Evolutionary conservation across 1,140 invertebrate species (phyloP), one percentile per base, ranked within the genome.

Genomic region (Cyrtorhinus lividipennis): DNA sequence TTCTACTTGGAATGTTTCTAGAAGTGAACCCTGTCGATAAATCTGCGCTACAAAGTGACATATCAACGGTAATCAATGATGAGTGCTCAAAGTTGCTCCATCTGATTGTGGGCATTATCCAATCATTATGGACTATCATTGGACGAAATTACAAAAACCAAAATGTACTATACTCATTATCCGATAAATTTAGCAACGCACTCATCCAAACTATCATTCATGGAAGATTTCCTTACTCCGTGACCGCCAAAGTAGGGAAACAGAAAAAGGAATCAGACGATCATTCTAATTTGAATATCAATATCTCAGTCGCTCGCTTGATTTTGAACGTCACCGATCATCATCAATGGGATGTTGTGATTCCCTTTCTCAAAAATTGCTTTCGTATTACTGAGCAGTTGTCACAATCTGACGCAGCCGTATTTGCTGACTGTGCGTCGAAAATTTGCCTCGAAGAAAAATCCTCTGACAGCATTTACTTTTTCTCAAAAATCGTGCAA

Each of bases 401-500:
- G 8, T 53, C 48, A 5, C 20, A 10, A 13, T 5, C 8, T 5
- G 48, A 53, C 20, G 20, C 10, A 5, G 8, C 18, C 18, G 20
- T 22, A 10, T 53, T 53, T 53, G 48, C 18, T 22, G 20, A 12
- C 8, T 53, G 48, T 20, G 48, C 18, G 3, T 10, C 48, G 10
- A 53, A 53, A 53, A 53, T 53, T 53, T 15, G 10, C 15, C 58
- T 1, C 1, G 27, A 26, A 18, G 58, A 59, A 26, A 30, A 59
- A 30, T 25, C 13, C 3, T 18, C n/a, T n/a, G 58, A 59, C 1
- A 59, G 18, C n/a, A 30, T 27, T 18, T 59, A n/a, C 23, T 59
- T 59, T 59, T 59, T 59, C n/a, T 8, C 15, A 2, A 13, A 59
- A 59, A 18, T 24, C 56, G 53, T 62, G 45, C 25, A 56, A 18